Evolutionary conservation across 2,797 vertebrate species (phyloP), one percentile per base, ranked within the genome.

Genomic region (Myripristis murdjan): DNA sequence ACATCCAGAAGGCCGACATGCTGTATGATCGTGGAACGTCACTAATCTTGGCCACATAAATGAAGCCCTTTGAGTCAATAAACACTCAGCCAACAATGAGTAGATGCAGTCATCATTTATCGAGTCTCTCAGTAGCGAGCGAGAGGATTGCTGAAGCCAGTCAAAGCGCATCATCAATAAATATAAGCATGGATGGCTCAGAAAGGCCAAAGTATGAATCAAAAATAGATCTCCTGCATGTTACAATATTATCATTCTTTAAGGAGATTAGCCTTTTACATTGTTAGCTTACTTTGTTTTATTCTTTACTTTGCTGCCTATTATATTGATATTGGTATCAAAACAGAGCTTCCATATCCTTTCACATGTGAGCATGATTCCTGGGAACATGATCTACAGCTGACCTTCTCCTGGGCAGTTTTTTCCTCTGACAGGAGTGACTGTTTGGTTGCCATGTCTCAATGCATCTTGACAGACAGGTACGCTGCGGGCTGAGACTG

Each of bases 381-480:
- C 66, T 41, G 62, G 56, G 49, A 70, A 35, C 51, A 35, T 79
- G 81, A 88, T 75, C 44, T 57, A 79, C 66, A 66, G 76, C 67
- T 84, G 87, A 90, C 89, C 83, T 91, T 90, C 77, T 73, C 14
- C 51, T 1, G 37, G 68, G 70, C 58, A 33, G 54, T 48, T 66
- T 70, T n/a, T 79, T 82, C 48, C 57, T 64, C 71, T 73, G 78
- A 89, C 78, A 58, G 18, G 8, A 54, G 39, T 54, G 41, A 53
- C 62, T 60, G 71, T 69, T 83, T 51, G 58, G 52, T 48, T 71
- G 79, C 46, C 75, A 79, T 75, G 77, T 86, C 69, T 86, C 80
- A 79, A 59, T 88, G 68, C 54, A 47, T 83, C 84, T 70, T 87
- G 91, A 91, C 84, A 78, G 90, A 87, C 77, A 83, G 71, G 75